phyloP scores from a whole-genome alignment of 2,113 vertebrate genomes.

The Calidris pygmaea region DNA sequence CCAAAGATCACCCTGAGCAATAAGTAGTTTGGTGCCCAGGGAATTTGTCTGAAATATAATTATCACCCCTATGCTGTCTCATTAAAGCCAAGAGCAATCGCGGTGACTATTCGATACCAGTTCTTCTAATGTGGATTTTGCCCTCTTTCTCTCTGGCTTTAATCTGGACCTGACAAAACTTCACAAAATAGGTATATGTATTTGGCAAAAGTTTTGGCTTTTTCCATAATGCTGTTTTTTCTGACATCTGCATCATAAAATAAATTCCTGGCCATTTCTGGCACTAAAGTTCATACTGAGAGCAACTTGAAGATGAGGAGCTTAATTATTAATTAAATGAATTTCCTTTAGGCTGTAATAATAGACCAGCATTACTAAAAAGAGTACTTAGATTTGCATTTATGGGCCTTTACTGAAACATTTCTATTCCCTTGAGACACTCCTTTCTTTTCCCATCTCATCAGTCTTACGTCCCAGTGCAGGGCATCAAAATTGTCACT shows the following conservation, averaged over 20 bases:
- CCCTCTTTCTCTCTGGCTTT: not conserved
- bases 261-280: not conserved
- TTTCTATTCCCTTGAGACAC: not conserved
- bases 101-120: not conserved
- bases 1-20: not conserved
- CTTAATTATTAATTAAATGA: slow-evolving; percentile 9
- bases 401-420: not conserved
- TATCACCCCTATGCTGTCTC: not conserved
- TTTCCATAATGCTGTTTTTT: not conserved
- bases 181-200: not conserved
- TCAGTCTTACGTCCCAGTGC: not conserved
- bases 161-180: not conserved
- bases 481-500: not conserved
- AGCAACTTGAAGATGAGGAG: not conserved
- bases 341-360: slow-evolving; percentile 21
- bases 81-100: not conserved
- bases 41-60: not conserved
- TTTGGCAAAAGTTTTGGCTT: not conserved
- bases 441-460: not conserved
- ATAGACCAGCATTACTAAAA: not conserved
- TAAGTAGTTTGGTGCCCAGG: not conserved
- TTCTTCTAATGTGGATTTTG: not conserved
- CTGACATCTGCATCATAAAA: not conserved
- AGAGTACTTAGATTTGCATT: not conserved
- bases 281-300: not conserved